Percentiles rank a stretch among this genome's conserved stretches.
Conservation (phyloP, 2,797 vertebrate species). For the Paedocypris micromegethes region DNA sequence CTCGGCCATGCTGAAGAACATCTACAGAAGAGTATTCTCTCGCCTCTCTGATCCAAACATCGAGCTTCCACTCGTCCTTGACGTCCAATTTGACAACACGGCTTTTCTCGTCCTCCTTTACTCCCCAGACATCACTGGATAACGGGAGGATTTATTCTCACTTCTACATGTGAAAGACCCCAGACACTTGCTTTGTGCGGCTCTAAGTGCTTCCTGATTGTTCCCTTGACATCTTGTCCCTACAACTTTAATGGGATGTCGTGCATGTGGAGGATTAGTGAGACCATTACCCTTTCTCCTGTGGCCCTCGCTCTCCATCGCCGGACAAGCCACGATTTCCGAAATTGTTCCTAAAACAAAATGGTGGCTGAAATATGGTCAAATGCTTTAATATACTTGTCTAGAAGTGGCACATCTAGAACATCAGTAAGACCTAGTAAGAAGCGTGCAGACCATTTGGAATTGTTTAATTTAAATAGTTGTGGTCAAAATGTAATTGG, state of each 20-base stretch:
- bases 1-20: no score
- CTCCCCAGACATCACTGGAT: constrained; percentile 26
- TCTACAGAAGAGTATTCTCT: not conserved
- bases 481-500: no score
- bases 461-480: no score
- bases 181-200: constrained; percentile 39
- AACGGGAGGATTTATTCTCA: constrained; percentile 41
- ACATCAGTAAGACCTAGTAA: no score
- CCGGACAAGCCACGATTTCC: no score
- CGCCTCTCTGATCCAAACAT: constrained; percentile 23
- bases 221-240: constrained; percentile 45
- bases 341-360: no score
- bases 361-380: no score
- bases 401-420: no score
- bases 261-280: constrained; percentile 37
- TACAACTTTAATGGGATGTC: constrained; percentile 43
- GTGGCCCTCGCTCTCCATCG: constrained; percentile 9
- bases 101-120: not conserved
- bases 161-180: constrained; percentile 47
- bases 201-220: constrained; percentile 47
- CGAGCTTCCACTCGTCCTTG: constrained; percentile 20
- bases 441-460: no score
- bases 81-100: constrained; percentile 39
- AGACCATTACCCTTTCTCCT: constrained; percentile 44
- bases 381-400: no score